phyloP scores from a whole-genome alignment of 2,113 vertebrate genomes.

The Thryonomys swinderianus region DNA sequence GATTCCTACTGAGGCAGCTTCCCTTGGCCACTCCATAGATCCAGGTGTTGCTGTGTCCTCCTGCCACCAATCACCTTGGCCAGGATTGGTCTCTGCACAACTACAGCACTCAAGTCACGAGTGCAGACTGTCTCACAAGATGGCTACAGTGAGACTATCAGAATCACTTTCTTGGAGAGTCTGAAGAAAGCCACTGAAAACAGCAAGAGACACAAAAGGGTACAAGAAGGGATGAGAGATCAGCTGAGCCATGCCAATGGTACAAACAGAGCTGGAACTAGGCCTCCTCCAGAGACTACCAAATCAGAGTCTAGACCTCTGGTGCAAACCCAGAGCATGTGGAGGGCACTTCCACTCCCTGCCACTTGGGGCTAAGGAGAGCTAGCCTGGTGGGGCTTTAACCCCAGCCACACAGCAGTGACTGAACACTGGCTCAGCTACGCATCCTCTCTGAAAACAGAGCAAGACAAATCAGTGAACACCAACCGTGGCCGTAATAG shows the following conservation, averaged over 20 bases:
- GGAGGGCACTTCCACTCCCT: not conserved
- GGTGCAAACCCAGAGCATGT: not conserved
- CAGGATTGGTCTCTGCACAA: not conserved
- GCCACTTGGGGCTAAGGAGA: not conserved
- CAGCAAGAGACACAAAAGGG: not conserved
- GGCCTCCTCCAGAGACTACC: not conserved
- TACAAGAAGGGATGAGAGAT: not conserved
- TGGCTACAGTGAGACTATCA: not conserved
- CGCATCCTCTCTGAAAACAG: not conserved
- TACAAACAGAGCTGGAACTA: fast-evolving
- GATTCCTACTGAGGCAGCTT: not conserved
- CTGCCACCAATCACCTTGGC: fast-evolving
- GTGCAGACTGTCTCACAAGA: not conserved
- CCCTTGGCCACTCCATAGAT: not conserved
- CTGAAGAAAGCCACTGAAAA: not conserved
- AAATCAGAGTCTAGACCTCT: not conserved
- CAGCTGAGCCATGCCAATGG: not conserved
- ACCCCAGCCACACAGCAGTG: not conserved
- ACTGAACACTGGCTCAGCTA: not conserved
- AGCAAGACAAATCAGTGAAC: not conserved
- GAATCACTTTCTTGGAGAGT: not conserved
- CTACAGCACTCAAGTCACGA: fast-evolving
- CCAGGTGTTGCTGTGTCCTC: not conserved
- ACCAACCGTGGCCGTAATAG: not conserved
- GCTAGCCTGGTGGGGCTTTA: not conserved